Conservation (phyloP, 1,140 invertebrate species). For the Pogonomyrmex californicus region DNA sequence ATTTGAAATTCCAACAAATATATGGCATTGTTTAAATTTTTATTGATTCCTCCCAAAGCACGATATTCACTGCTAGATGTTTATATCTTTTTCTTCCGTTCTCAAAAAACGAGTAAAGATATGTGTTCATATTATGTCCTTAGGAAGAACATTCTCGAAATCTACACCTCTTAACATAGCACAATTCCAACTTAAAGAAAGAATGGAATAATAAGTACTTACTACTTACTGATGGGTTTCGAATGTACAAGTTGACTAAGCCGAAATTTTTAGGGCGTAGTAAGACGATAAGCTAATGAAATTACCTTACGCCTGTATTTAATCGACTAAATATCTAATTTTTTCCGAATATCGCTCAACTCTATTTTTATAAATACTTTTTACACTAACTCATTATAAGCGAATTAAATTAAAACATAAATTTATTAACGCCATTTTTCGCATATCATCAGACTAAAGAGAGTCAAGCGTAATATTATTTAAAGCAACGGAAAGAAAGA, state of each 20-base stretch:
- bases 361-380: slow-evolving; percentile 26
- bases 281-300: slow-evolving; percentile 41
- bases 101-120: slow-evolving; percentile 65
- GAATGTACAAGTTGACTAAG: slow-evolving; percentile 70
- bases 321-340: slow-evolving; percentile 12
- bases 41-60: slow-evolving; percentile 61
- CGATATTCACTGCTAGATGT: slow-evolving; percentile 56
- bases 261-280: slow-evolving; percentile 59
- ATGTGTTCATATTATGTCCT: slow-evolving; percentile 58
- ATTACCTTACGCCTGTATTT: slow-evolving; percentile 3
- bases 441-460: neutral
- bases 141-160: slow-evolving; percentile 61
- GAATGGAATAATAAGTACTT: slow-evolving; percentile 75
- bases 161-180: slow-evolving; percentile 63
- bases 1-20: slow-evolving; percentile 49
- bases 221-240: slow-evolving; percentile 67
- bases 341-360: slow-evolving; percentile 22
- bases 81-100: slow-evolving; percentile 32
- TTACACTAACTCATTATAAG: slow-evolving; percentile 20
- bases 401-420: neutral
- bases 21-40: slow-evolving; percentile 38
- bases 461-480: neutral
- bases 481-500: neutral
- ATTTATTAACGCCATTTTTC: neutral
- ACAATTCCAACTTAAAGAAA: slow-evolving; percentile 67